A percentile compares a stretch with the other conserved stretches of the same genome.
Evolutionary conservation across 2,113 vertebrate genomes (phyloP).

Genomic region (Corynorhinus townsendii): DNA sequence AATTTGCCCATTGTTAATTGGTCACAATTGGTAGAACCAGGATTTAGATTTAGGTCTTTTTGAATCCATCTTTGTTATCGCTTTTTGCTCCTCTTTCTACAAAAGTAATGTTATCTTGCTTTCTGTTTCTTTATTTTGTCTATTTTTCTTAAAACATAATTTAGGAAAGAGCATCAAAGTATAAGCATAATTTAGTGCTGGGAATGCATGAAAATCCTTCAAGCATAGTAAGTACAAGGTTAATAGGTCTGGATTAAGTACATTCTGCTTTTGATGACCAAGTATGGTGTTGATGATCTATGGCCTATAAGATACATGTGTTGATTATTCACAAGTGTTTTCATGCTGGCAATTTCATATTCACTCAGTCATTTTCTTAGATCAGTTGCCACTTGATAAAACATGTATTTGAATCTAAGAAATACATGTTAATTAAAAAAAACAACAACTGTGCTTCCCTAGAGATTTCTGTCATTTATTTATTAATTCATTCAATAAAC

Average conservation of each 20-base stretch:
- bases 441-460: neutral
- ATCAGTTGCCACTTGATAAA: constrained; percentile 23
- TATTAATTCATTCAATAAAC: constrained; percentile 5
- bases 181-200: constrained; percentile 12
- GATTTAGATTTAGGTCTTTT: neutral
- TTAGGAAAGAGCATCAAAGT: neutral
- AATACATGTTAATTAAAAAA: constrained; percentile 26
- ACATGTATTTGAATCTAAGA: neutral
- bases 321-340: constrained; percentile 32
- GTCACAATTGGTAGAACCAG: neutral
- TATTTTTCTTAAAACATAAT: constrained; percentile 19
- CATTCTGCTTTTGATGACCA: constrained; percentile 49
- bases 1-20: neutral
- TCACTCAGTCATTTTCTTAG: constrained; percentile 15
- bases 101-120: neutral
- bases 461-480: neutral
- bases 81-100: neutral
- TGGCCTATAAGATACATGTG: constrained; percentile 58
- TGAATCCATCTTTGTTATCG: neutral
- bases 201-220: constrained; percentile 30
- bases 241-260: constrained; percentile 38
- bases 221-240: constrained; percentile 56
- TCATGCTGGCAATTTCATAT: constrained; percentile 38
- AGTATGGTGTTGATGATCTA: constrained; percentile 55
- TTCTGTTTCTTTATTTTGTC: neutral